Base-by-base conservation (phyloP, 2,888 invertebrate species). In the Microplitis deprimator region DNA sequence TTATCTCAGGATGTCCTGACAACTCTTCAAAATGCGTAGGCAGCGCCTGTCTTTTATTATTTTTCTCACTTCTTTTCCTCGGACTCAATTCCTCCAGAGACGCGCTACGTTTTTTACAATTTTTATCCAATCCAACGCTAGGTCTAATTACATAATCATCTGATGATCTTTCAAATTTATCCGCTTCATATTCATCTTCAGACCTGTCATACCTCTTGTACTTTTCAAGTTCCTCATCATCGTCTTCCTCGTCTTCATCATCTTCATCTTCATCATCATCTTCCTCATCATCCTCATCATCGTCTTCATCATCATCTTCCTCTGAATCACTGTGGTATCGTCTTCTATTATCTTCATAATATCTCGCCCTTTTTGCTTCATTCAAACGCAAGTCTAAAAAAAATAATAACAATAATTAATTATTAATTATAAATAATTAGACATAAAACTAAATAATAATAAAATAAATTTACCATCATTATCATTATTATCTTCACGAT, bases 51-150 rank as follows among this genome's bases (percentile, higher is more conserved):
- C 69, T 68, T 16, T 64, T 69, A 20, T 20, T 65, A 73, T 73
- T 77, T 10, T 65, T 68, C 41, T 73, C 73, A 1, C 20, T 39
- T 61, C 41, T 73, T 5, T 78, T 78, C 1, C 74, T 77, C 0
- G 81, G 80, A 75, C 77, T 73, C 16, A 89, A 78, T 79, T 89
- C 88, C 81, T 89, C 87, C n/a, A 89, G 81, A 39, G 89, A 89
- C 64, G 84, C 79, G 79, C 89, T 89, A 17, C 86, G 85, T 77
- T 87, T 84, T 80, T 85, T 86, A 20, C 82, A 79, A 10, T 81
- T 72, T 75, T 82, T 64, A 38, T 82, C 79, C 5, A 83, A 65
- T 7, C 80, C 80, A 64, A 79, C 78, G 38, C 81, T 79, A 6
- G 72, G 64, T 73, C 75, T 74, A 73, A 85, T 73, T 75, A 84